phyloP scores from a whole-genome alignment of 1,140 invertebrate species.

The Augochlora pura region DNA sequence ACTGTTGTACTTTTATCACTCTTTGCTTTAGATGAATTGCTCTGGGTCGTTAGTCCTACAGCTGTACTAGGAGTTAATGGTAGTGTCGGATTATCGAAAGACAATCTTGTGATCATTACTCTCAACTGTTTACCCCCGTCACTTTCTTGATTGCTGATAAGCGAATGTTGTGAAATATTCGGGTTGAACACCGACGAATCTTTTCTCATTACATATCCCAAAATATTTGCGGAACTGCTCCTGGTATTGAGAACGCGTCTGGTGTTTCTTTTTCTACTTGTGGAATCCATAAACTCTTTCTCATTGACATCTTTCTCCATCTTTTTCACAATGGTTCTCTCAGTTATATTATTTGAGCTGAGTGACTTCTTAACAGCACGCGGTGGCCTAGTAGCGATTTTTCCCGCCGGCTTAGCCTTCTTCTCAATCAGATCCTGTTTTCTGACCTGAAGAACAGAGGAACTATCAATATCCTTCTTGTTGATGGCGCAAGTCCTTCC shows the following conservation, averaged over 20 bases:
- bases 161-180: neutral
- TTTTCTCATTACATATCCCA: neutral
- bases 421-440: neutral
- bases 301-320: neutral
- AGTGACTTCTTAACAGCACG: conserved; percentile 10
- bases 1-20: neutral
- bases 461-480: conserved; percentile 16
- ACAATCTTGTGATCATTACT: neutral
- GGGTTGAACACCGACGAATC: neutral
- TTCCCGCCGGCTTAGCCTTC: neutral
- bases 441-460: conserved; percentile 21
- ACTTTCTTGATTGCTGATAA: neutral
- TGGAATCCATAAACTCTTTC: neutral
- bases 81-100: neutral
- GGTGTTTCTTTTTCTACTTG: neutral
- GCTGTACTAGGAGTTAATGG: neutral
- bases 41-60: neutral
- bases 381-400: neutral
- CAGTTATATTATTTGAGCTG: neutral
- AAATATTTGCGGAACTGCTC: neutral
- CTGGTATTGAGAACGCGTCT: neutral
- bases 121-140: neutral
- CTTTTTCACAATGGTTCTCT: conserved; percentile 12
- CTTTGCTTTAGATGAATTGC: neutral
- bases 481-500: conserved; percentile 7